Percentiles rank a stretch among this genome's conserved stretches.
phyloP scores from a whole-genome alignment of 2,113 vertebrate species.

The Oreochromis tanganicae region DNA sequence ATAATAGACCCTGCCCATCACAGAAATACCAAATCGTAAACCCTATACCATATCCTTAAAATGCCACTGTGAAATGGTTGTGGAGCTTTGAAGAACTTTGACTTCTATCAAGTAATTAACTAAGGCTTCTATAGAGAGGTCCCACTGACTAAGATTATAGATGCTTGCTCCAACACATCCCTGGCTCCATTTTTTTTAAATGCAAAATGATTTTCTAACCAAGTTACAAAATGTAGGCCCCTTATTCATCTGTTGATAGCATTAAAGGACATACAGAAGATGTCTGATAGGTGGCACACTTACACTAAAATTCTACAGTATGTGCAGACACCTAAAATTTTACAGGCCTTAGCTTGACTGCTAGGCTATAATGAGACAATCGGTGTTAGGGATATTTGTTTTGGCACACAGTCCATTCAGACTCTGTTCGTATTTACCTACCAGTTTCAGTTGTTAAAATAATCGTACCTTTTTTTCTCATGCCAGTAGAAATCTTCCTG shows the following conservation, averaged over 20 bases:
- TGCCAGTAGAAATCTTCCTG: slow-evolving; percentile 77
- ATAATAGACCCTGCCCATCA: neutral
- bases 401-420: neutral
- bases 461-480: slow-evolving; percentile 82
- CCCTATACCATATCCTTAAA: neutral
- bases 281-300: neutral
- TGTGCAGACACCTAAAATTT: neutral
- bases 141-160: neutral
- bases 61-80: neutral
- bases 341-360: neutral
- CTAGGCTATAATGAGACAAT: neutral
- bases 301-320: neutral
- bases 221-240: neutral
- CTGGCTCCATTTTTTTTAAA: neutral
- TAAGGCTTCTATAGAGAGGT: neutral
- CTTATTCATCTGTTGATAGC: neutral
- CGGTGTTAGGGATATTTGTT: neutral
- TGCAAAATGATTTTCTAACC: neutral
- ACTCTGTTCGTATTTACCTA: neutral
- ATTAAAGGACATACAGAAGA: neutral
- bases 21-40: neutral
- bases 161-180: neutral
- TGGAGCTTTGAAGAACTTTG: neutral
- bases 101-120: neutral
- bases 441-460: neutral